Base-by-base conservation (phyloP, 2,888 invertebrate species). In the Capitulum mitella region DNA sequence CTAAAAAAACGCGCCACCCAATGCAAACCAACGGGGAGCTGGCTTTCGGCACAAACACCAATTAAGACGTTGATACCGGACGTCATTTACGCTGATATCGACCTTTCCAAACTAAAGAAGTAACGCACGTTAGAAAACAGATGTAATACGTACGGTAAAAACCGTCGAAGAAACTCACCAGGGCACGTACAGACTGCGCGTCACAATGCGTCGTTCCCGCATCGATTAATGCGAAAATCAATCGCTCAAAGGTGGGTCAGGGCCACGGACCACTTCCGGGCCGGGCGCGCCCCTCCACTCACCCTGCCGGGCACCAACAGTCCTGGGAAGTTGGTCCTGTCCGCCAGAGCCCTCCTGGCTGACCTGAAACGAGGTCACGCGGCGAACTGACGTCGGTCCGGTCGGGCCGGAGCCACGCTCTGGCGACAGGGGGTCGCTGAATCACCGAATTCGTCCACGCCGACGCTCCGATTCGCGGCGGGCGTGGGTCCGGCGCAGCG, bases 371-470 rank as follows among this genome's bases (percentile, higher is more conserved):
- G 58, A 26, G 12, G 29, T 61, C 58, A 29, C 12, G 54, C n/a
- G 26, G 48, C 19, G 48, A 48, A 22, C 26, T 3, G 54, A 3
- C 54, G 54, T 3, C 2, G 58, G 29, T 29, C 29, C 2, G 8
- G 58, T 1, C 29, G 14, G 26, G 29, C 58, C 5, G 19, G 5
- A 22, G 51, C 51, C 16, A 2, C 22, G 22, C 6, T 16, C 51
- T 51, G 51, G 51, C 19, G 22, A 3, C 16, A 16, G 48, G 22
- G 0, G 5, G 51, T 5, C 51, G 5, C 5, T 34, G 64, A 64
- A 16, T 64, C 64, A 64, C 64, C 64, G 34, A 34, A 34, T 32
- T 64, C 64, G 64, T n/a, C n/a, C n/a, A 64, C 34, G 29, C 64
- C 64, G 34, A 10, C 64, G n/a, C 29, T 8, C 8, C 58, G 58